Evolutionary conservation across 2,797 vertebrate genomes (phyloP).

Genomic region (Rhinella marina): DNA sequence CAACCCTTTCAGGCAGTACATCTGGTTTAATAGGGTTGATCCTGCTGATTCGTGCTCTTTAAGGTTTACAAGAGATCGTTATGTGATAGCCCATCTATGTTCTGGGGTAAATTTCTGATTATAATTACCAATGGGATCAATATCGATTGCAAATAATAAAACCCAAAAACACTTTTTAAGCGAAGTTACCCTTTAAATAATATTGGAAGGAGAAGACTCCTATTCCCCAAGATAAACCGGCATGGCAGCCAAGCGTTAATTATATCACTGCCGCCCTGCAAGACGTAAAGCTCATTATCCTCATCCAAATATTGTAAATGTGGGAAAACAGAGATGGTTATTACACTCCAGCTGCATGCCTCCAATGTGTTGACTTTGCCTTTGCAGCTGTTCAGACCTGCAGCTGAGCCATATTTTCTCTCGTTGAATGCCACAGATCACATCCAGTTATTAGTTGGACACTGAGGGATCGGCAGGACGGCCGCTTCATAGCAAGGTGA

Average conservation of each 20-base stretch:
- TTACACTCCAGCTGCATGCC: constrained; percentile 26
- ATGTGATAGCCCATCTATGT: too few species aligned
- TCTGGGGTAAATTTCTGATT: too few species aligned
- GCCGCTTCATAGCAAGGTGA: constrained; percentile 9
- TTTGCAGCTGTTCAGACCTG: constrained; percentile 42
- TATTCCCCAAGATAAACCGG: not conserved
- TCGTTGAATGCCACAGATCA: constrained; percentile 21
- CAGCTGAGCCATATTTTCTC: constrained; percentile 26
- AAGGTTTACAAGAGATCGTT: too few species aligned
- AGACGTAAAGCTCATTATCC: constrained; percentile 16
- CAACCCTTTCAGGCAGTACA: too few species aligned
- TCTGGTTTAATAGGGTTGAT: too few species aligned
- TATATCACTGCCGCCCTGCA: not conserved
- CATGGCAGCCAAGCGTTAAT: not conserved
- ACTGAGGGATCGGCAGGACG: constrained; percentile 15
- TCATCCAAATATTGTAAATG: constrained; percentile 29
- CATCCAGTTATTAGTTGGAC: constrained; percentile 29
- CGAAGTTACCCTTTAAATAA: not conserved
- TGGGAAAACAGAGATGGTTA: constrained; percentile 23
- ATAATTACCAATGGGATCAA: not conserved
- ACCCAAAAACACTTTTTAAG: not conserved
- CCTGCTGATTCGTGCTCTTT: too few species aligned
- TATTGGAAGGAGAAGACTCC: not conserved
- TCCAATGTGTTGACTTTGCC: constrained; percentile 18
- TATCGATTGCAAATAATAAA: not conserved